Evolutionary conservation across 92 coral and sea anemone genomes (phyloP).

Genomic region (Palythoa grandiflora): DNA sequence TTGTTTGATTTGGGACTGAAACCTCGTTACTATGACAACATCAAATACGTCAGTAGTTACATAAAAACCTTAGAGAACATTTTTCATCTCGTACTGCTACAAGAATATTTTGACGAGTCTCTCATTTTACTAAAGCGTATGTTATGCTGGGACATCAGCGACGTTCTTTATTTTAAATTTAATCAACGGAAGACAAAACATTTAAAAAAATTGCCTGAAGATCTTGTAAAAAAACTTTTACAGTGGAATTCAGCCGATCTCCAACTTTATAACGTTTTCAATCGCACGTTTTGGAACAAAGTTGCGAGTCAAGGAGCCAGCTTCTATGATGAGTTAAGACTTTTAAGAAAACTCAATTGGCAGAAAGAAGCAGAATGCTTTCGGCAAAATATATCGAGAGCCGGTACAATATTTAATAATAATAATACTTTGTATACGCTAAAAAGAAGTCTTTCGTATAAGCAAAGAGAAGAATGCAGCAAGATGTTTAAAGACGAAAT

Average conservation of each 20-base stretch:
- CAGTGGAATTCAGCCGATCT: constrained; percentile 76
- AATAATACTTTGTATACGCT: not conserved
- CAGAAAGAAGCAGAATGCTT: constrained; percentile 24
- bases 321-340: constrained; percentile 67
- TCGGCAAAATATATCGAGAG: not conserved
- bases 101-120: constrained; percentile 88
- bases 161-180: constrained; percentile 75
- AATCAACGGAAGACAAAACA: constrained; percentile 56
- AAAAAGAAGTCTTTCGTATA: not conserved
- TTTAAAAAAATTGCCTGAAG: constrained; percentile 35
- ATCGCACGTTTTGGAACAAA: constrained; percentile 72
- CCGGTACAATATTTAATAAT: not conserved
- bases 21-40: constrained; percentile 51
- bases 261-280: constrained; percentile 63
- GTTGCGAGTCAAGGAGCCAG: constrained; percentile 65
- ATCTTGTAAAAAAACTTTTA: constrained; percentile 35
- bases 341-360: constrained; percentile 45
- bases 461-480: not conserved
- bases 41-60: constrained; percentile 49
- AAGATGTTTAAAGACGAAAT: constrained; percentile 16
- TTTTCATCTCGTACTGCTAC: constrained; percentile 74
- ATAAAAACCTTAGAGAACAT: constrained; percentile 57
- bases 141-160: constrained; percentile 73
- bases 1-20: constrained; percentile 80
- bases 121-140: constrained; percentile 74